These are phyloP conservation scores for Pantherophis vulpinus DNA, from an alignment of 2,797 vertebrate genomes.

Conservation along the genomic window DNA sequence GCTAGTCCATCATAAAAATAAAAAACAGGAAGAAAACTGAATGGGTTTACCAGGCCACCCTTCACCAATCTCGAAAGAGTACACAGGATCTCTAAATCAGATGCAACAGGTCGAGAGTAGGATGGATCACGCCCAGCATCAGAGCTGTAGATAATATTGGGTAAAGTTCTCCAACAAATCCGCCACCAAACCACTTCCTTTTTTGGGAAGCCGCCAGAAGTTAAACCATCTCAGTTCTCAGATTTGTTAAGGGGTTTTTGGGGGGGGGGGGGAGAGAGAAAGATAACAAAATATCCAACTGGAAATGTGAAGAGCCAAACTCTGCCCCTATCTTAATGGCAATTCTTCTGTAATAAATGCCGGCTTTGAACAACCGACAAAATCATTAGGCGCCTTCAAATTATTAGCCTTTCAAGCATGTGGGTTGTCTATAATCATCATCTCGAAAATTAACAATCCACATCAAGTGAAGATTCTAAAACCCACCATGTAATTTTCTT, in stretches of 20 bases:
- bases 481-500: background rate
- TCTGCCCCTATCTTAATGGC: background rate
- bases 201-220: background rate
- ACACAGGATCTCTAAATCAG: background rate
- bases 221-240: background rate
- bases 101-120: background rate
- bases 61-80: background rate
- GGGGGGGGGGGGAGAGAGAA: no score
- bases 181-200: background rate
- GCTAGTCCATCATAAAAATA: conserved; percentile 15
- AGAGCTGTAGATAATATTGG: background rate
- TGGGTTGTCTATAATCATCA: background rate
- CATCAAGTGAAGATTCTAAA: background rate
- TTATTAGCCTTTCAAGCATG: background rate
- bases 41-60: background rate
- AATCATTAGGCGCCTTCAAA: background rate
- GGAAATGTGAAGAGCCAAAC: background rate
- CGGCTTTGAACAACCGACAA: background rate
- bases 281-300: background rate
- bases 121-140: background rate
- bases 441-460: background rate
- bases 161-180: background rate
- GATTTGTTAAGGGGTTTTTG: conserved; percentile 2
- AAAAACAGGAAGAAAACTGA: background rate
- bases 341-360: background rate